phyloP scores from a whole-genome alignment of 2,113 vertebrate species.

The Pardalotus punctatus region DNA sequence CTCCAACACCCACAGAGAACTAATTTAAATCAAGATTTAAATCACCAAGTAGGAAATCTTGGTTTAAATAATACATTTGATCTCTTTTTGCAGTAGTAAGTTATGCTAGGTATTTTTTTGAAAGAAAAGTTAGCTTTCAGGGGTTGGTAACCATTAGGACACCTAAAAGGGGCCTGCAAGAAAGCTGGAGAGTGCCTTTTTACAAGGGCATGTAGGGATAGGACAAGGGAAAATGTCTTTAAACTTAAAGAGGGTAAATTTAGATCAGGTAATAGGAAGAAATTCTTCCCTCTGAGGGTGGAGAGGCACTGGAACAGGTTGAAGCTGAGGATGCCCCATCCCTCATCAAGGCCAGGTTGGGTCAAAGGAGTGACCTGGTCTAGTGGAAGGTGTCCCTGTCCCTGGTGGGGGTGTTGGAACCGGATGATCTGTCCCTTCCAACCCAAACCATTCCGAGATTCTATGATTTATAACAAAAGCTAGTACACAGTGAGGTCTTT shows the following conservation, averaged over 20 bases:
- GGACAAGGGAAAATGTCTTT: neutral
- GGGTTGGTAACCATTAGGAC: neutral
- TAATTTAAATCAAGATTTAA: constrained; percentile 29
- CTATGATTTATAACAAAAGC: neutral
- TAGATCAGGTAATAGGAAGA: neutral
- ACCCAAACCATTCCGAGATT: neutral
- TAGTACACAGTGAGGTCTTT: neutral
- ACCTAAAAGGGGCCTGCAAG: neutral
- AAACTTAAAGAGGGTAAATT: neutral
- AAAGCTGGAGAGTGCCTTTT: neutral
- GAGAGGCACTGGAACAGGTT: neutral
- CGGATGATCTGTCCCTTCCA: neutral
- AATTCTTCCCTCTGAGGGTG: neutral
- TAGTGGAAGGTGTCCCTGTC: neutral
- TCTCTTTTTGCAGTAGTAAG: neutral
- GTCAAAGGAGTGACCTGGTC: neutral
- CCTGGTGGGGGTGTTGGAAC: neutral
- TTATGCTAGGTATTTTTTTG: neutral
- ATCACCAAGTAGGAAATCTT: constrained; percentile 16
- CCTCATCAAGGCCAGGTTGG: neutral
- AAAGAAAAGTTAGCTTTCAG: neutral
- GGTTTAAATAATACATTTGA: constrained; percentile 20
- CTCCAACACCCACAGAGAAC: neutral
- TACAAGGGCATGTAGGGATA: neutral
- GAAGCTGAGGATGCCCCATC: neutral